These are phyloP conservation scores for Carpatolechia fugitivella DNA, from an alignment of 2,888 invertebrate species.

Conservation along the genomic window DNA sequence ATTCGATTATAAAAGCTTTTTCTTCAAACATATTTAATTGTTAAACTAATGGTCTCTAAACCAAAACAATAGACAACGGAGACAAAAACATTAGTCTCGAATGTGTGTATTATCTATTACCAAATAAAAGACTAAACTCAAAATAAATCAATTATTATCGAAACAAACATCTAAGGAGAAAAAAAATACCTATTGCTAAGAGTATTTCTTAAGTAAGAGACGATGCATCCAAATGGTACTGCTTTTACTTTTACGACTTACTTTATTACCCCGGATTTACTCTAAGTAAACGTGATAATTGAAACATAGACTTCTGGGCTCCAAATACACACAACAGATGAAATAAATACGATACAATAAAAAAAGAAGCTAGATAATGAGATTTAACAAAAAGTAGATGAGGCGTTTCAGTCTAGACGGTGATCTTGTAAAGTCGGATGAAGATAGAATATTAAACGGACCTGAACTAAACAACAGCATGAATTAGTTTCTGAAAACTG, in stretches of 20 bases:
- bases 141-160: not conserved
- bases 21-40: too few relatives aligned
- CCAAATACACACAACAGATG: not conserved
- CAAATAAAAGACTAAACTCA: too few relatives aligned
- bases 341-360: not conserved
- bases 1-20: too few relatives aligned
- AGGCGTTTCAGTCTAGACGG: conserved; percentile 7
- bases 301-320: conserved; percentile 18
- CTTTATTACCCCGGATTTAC: conserved; percentile 20
- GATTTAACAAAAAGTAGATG: not conserved
- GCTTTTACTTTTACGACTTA: conserved; percentile 23
- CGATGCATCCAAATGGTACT: conserved; percentile 11
- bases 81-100: too few relatives aligned
- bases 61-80: too few relatives aligned
- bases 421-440: not conserved
- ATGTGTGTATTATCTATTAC: too few relatives aligned
- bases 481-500: not conserved
- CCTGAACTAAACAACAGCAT: not conserved
- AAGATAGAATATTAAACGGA: conserved; percentile 1
- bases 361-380: not conserved
- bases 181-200: not conserved
- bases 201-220: not conserved
- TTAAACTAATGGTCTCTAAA: too few relatives aligned
- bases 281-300: conserved; percentile 20
- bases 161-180: too few relatives aligned